Conservation (phyloP, 2,113 vertebrate species). For the Empidonax alnorum region DNA sequence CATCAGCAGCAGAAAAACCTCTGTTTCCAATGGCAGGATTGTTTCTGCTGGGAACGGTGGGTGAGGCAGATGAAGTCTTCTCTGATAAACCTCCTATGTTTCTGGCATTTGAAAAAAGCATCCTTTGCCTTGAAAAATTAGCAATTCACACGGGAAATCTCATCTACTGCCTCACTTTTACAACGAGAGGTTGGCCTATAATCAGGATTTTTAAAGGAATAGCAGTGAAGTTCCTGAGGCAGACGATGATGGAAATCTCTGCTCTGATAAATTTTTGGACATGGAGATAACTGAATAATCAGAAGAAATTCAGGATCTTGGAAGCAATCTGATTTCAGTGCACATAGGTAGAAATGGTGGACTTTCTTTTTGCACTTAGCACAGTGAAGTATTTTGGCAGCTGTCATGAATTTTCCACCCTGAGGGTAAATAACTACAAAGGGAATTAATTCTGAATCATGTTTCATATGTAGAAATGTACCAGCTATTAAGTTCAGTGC, state of each 20-base stretch:
- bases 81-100: background rate
- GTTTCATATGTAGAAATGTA: conserved; percentile 62
- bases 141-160: background rate
- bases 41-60: background rate
- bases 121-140: conserved; percentile 30
- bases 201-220: conserved; percentile 38
- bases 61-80: background rate
- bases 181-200: background rate
- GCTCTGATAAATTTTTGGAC: conserved; percentile 9
- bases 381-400: background rate
- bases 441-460: conserved; percentile 55
- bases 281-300: conserved; percentile 7
- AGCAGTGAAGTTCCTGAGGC: conserved; percentile 1
- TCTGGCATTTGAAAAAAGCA: background rate
- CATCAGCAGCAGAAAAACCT: background rate
- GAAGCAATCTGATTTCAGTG: conserved; percentile 36
- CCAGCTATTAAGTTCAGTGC: background rate
- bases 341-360: background rate
- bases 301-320: background rate
- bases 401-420: conserved; percentile 6
- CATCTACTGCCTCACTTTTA: conserved; percentile 19
- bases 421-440: conserved; percentile 6
- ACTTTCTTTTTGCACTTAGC: conserved; percentile 29
- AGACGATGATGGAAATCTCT: conserved; percentile 12
- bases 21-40: background rate